Conservation (phyloP, 2,888 invertebrate genomes). For the Chironomus tentans region DNA sequence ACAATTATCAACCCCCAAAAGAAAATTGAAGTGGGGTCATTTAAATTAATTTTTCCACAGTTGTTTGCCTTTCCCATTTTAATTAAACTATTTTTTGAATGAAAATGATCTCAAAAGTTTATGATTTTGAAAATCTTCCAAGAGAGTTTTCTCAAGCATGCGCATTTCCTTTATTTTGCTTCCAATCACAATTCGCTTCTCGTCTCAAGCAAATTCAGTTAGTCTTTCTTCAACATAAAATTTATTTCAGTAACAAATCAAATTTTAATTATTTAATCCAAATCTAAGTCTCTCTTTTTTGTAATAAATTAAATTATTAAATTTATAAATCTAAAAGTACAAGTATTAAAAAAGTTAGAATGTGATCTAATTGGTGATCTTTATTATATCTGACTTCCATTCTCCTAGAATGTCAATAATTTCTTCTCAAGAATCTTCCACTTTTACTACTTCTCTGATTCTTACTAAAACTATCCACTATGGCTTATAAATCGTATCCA, state of each 20-base stretch:
- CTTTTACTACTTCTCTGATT: not conserved
- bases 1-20: constrained; percentile 71
- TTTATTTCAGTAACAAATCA: not conserved
- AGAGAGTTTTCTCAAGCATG: constrained; percentile 6
- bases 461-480: constrained; percentile 4
- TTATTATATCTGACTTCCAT: too few species aligned
- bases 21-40: constrained; percentile 47
- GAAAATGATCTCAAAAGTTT: not conserved
- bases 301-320: too few species aligned
- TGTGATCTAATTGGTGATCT: too few species aligned
- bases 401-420: not conserved
- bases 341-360: too few species aligned
- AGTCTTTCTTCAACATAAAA: not conserved
- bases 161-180: not conserved
- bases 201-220: not conserved
- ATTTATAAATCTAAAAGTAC: too few species aligned
- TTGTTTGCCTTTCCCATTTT: constrained; percentile 7
- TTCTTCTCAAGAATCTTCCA: not conserved
- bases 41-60: not conserved
- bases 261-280: too few species aligned
- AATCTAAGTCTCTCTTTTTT: too few species aligned
- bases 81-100: not conserved
- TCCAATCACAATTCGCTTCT: not conserved
- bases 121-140: not conserved
- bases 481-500: constrained; percentile 3